Conservation (phyloP, 2,888 invertebrate species). For the Macrosoma leucophasiata region DNA sequence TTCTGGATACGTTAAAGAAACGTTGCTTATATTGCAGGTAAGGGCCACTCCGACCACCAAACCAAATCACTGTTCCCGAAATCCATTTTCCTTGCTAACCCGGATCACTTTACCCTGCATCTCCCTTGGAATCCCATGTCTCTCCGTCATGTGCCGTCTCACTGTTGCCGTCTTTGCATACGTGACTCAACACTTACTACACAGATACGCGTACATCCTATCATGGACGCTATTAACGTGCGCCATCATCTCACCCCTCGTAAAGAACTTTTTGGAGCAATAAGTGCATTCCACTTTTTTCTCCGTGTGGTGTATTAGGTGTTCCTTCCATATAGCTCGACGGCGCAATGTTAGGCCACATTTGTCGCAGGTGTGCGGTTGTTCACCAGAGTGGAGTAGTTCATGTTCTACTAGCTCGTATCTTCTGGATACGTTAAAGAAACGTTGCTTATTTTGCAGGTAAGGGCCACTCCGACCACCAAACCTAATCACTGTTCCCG, state of each 20-base stretch:
- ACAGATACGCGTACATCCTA: conserved; percentile 48
- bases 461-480: conserved; percentile 35
- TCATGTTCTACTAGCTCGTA: conserved; percentile 52
- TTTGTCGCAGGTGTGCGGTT: conserved; percentile 60
- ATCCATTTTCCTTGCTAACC: conserved; percentile 34
- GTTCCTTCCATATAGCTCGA: conserved; percentile 54
- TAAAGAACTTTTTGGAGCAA: conserved; percentile 53
- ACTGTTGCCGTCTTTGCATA: conserved; percentile 54
- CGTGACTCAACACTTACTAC: conserved; percentile 47
- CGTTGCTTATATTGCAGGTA: too few species aligned
- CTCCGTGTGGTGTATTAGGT: conserved; percentile 53
- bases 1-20: too few species aligned
- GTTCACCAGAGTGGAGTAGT: conserved; percentile 55
- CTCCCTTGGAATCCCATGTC: conserved; percentile 55
- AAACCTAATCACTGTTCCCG: conserved; percentile 19
- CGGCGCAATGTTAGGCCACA: conserved; percentile 61
- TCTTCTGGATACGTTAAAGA: conserved; percentile 48
- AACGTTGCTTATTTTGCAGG: conserved; percentile 48
- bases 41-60: too few species aligned
- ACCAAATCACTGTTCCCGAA: conserved; percentile 19
- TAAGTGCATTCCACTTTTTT: conserved; percentile 49
- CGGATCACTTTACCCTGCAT: conserved; percentile 51
- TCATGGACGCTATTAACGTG: conserved; percentile 57
- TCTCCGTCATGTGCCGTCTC: conserved; percentile 48
- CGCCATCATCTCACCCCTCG: conserved; percentile 40